phyloP scores from a whole-genome alignment of 2,797 vertebrate species.

The Chiloscyllium punctatum region DNA sequence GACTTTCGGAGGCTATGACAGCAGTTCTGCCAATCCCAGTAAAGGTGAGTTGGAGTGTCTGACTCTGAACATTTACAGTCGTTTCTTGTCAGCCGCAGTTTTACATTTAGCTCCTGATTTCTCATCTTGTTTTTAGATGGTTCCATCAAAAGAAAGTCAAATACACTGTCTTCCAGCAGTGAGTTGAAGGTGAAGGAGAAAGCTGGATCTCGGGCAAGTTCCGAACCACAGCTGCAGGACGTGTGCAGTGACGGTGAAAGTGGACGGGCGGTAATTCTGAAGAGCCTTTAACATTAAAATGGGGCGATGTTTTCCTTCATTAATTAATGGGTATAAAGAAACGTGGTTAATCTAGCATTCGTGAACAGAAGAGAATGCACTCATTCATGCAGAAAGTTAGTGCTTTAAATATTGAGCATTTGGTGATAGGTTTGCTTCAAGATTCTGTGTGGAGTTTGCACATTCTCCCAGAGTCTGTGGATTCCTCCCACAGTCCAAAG shows the following conservation, averaged over 20 bases:
- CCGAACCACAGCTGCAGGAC: conserved; percentile 65
- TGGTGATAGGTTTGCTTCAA: background rate
- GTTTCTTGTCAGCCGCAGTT: no score
- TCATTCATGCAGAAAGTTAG: background rate
- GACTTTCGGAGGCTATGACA: conserved; percentile 84
- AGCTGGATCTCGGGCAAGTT: conserved; percentile 55
- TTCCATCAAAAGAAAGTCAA: conserved; percentile 62
- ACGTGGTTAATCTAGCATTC: background rate
- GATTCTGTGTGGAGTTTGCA: no score
- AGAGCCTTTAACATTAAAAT: no score
- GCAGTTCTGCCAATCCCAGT: conserved; percentile 51
- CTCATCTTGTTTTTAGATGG: conserved; percentile 54
- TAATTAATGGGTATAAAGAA: background rate
- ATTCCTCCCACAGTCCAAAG: no score
- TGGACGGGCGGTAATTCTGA: conserved; percentile 50
- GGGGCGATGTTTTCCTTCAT: no score
- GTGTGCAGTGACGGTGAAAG: conserved; percentile 52
- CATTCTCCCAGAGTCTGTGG: no score
- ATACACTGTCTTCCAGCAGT: conserved; percentile 43
- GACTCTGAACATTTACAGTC: background rate
- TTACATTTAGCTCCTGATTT: background rate
- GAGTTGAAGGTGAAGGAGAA: conserved; percentile 63
- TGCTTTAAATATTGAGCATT: background rate
- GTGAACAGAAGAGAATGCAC: background rate
- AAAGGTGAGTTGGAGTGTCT: conserved; percentile 63